phyloP scores from a whole-genome alignment of 2,888 invertebrate genomes.

The Xestia sexstrigata region DNA sequence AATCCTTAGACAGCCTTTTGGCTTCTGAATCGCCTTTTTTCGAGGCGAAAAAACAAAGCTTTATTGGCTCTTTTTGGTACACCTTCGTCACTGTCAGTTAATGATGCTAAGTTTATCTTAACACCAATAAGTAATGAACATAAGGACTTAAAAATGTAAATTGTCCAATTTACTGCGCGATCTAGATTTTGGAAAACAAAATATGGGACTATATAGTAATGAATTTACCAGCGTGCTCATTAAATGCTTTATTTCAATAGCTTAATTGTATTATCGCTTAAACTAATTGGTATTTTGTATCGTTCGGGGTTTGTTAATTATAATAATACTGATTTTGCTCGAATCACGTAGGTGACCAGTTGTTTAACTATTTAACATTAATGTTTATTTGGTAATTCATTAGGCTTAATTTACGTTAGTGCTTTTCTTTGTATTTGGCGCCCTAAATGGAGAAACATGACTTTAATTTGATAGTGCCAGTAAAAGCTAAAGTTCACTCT shows the following conservation, averaged over 20 bases:
- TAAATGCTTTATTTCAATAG: constrained; percentile 58
- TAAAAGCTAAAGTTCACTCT: neutral
- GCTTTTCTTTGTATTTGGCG: neutral
- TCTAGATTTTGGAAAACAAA: constrained; percentile 36
- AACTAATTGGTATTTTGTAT: constrained; percentile 55
- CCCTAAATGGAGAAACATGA: constrained; percentile 7
- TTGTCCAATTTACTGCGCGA: constrained; percentile 29
- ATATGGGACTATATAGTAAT: constrained; percentile 33
- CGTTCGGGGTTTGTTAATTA: constrained; percentile 41
- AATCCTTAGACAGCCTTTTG: constrained; percentile 63
- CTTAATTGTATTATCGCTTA: constrained; percentile 57
- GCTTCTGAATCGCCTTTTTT: constrained; percentile 69
- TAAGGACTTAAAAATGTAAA: constrained; percentile 39
- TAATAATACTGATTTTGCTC: constrained; percentile 44
- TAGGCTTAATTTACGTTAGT: constrained; percentile 11
- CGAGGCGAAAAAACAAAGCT: constrained; percentile 72
- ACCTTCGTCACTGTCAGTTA: constrained; percentile 88
- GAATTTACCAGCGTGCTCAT: constrained; percentile 40
- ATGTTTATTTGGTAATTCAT: constrained; percentile 18
- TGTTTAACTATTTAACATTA: constrained; percentile 29
- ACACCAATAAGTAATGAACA: constrained; percentile 53
- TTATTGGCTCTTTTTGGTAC: constrained; percentile 71
- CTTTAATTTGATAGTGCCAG: neutral
- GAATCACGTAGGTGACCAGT: constrained; percentile 39
- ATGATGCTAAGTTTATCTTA: constrained; percentile 69